Conservation (phyloP, 2,888 invertebrate genomes). For the Stratiomys singularior region DNA sequence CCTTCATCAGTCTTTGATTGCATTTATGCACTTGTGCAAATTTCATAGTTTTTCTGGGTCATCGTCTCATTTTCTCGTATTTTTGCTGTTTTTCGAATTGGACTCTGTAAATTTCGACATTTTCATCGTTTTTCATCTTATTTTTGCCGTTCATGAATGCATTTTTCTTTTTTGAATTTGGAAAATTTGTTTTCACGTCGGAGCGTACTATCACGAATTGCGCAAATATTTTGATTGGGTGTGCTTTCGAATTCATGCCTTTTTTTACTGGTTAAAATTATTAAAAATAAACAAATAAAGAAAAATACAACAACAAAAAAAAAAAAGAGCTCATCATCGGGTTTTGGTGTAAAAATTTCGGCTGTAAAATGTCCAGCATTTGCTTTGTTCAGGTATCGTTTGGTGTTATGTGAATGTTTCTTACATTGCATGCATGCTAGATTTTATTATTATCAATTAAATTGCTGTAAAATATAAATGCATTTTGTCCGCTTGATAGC, state of each 20-base stretch:
- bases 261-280: background rate
- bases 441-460: background rate
- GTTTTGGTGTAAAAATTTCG: background rate
- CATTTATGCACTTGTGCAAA: no score
- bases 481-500: no score
- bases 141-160: background rate
- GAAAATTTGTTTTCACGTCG: background rate
- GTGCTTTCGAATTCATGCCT: constrained; percentile 5
- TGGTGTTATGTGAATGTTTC: background rate
- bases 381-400: constrained; percentile 4
- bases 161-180: background rate
- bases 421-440: background rate
- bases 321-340: background rate
- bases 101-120: no score
- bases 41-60: no score
- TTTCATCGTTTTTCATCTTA: background rate
- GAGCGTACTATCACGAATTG: background rate
- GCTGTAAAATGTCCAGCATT: constrained; percentile 11
- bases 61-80: no score
- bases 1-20: no score
- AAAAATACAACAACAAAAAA: background rate
- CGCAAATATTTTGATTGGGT: no score
- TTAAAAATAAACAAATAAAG: background rate
- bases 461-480: no score
- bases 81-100: no score